Evolutionary conservation across 2,113 vertebrate genomes (phyloP).

Genomic region (Pomatostomus ruficeps): DNA sequence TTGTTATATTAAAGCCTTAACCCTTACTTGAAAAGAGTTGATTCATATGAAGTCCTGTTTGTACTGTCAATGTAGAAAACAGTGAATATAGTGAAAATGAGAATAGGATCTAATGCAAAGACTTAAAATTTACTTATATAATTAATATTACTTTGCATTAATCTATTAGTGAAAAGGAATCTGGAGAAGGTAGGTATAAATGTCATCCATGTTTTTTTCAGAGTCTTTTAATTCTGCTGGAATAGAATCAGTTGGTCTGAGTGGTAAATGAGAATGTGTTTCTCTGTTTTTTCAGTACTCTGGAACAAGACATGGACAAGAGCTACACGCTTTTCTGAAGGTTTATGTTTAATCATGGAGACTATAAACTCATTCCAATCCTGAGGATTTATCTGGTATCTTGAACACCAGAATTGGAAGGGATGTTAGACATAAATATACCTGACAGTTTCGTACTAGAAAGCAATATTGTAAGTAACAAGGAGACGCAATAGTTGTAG

Average conservation of each 20-base stretch:
- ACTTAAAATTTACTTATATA: neutral
- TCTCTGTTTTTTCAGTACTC: neutral
- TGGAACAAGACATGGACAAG: neutral
- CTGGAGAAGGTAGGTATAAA: neutral
- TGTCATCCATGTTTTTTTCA: neutral
- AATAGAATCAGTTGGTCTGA: neutral
- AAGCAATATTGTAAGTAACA: neutral
- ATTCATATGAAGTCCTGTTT: neutral
- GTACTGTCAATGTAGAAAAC: neutral
- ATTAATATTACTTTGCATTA: neutral
- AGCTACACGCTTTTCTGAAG: neutral
- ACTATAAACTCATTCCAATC: neutral
- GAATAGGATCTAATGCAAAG: neutral
- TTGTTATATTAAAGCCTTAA: neutral
- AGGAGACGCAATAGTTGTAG: neutral
- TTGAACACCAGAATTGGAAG: neutral
- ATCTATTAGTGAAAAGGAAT: neutral
- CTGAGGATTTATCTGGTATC: neutral
- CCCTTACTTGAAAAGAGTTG: neutral
- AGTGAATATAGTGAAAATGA: neutral
- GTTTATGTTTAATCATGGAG: neutral
- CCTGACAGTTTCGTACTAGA: neutral
- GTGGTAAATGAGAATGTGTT: rapidly evolving
- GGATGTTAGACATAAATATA: neutral
- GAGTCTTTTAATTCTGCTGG: neutral